A percentile compares a stretch with the other conserved stretches of the same genome.
Conservation (phyloP, 2,113 vertebrate species). For the Stercorarius parasiticus region DNA sequence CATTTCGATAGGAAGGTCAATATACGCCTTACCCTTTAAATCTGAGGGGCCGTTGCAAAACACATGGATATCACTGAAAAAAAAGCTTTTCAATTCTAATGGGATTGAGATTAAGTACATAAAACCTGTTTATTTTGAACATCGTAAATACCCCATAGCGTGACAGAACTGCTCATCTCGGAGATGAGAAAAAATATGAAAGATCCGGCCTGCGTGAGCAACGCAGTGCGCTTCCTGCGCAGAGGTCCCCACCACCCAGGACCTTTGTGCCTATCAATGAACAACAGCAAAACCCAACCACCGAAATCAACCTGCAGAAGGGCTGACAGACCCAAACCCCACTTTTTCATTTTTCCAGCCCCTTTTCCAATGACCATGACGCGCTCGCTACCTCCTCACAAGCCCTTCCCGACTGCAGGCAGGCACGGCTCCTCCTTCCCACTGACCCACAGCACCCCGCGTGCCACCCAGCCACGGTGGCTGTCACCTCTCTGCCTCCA, state of each 20-base stretch:
- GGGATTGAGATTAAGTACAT: background rate
- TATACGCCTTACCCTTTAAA: background rate
- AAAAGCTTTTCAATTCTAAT: background rate
- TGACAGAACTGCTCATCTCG: background rate
- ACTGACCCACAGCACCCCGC: background rate
- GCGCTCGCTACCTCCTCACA: rapidly evolving
- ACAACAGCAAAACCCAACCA: rapidly evolving
- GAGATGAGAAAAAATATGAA: background rate
- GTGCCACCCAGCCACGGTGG: background rate
- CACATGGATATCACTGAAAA: background rate
- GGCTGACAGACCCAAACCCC: background rate
- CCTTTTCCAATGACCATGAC: background rate
- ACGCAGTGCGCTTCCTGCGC: rapidly evolving
- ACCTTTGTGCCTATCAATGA: background rate
- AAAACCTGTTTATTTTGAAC: background rate
- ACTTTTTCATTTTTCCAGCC: background rate
- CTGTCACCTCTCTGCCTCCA: background rate
- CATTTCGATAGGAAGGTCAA: background rate
- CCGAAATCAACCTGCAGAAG: background rate
- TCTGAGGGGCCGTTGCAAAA: background rate
- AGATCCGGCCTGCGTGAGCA: background rate
- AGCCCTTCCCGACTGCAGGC: background rate
- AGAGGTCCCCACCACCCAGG: background rate
- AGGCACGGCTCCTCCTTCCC: background rate
- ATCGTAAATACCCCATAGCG: background rate